phyloP scores from a whole-genome alignment of 2,113 vertebrate genomes.

The Corythornis vintsioides region DNA sequence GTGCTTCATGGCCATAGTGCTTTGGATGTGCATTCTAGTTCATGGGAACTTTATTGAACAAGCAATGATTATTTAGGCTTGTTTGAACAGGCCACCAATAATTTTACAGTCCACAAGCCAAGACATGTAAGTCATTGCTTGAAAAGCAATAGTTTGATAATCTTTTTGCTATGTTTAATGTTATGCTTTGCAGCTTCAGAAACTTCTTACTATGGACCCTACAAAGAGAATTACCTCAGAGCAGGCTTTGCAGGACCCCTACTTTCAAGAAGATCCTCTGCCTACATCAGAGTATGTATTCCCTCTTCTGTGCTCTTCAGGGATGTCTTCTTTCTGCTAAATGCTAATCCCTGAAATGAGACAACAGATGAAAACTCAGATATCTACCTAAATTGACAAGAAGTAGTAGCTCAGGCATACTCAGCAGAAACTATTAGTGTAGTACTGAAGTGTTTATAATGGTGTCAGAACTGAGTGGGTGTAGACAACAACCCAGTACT shows the following conservation, averaged over 20 bases:
- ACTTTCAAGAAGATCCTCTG: slow-evolving; percentile 96
- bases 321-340: background rate
- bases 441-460: background rate
- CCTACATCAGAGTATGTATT: slow-evolving; percentile 91
- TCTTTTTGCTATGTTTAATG: slow-evolving; percentile 17
- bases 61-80: background rate
- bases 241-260: slow-evolving; percentile 94
- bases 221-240: slow-evolving; percentile 98
- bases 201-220: slow-evolving; percentile 98
- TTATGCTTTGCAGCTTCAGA: slow-evolving; percentile 87
- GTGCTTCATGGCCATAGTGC: background rate
- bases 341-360: background rate
- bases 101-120: background rate
- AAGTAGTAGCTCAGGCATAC: background rate
- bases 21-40: background rate
- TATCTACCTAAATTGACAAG: background rate
- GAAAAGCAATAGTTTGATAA: slow-evolving; percentile 31
- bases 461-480: background rate
- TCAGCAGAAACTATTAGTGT: background rate
- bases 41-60: background rate
- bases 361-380: background rate
- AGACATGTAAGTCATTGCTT: background rate
- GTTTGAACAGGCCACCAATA: slow-evolving; percentile 1
- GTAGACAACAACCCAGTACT: background rate
- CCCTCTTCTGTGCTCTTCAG: background rate